Evolutionary conservation across 2,888 invertebrate species (phyloP), one percentile per base, ranked within the genome.

Genomic region (Heliconius aoede): DNA sequence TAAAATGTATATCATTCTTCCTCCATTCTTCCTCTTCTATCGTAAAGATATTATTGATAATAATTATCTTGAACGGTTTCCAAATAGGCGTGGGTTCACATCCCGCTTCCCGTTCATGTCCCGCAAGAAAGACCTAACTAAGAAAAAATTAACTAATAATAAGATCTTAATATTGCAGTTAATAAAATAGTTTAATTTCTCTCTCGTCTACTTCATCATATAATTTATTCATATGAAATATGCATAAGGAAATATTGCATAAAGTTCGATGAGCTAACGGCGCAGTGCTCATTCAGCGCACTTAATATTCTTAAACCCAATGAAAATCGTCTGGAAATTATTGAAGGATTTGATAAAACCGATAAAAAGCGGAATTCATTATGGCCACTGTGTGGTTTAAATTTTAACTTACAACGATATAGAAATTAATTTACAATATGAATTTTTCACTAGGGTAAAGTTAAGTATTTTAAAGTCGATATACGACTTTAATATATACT

Each of bases 251-350:
- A 36, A 61, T 72, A 72, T 61, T 58, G 72, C 60, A 72, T 61
- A 72, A 69, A 71, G 71, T 58, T 71, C 58, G 71, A 71, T 71
- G 71, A 36, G 58, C 71, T 71, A 58, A 71, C 58, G 58, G 60
- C 68, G 28, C 68, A 68, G 51, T 71, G 71, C 71, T 71, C 60
- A 71, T 60, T 36, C 71, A 71, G 71, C 58, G 32, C 60, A 71
- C 32, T 71, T 71, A 71, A 71, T 71, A 71, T 71, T 60, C 71
- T 71, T 71, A 71, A 71, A 60, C 32, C 71, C 55, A 71, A 71
- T 71, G 71, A 71, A 71, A 71, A 71, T 71, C 71, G 71, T 60
- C 71, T 58, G 60, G 58, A 71, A 71, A 60, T 71, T 36, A 71
- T 71, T 71, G 58, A 60, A 71, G 60, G 58, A 71, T 71, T 71